phyloP scores from a whole-genome alignment of 1,140 invertebrate species.

The Solenopsis fugax region DNA sequence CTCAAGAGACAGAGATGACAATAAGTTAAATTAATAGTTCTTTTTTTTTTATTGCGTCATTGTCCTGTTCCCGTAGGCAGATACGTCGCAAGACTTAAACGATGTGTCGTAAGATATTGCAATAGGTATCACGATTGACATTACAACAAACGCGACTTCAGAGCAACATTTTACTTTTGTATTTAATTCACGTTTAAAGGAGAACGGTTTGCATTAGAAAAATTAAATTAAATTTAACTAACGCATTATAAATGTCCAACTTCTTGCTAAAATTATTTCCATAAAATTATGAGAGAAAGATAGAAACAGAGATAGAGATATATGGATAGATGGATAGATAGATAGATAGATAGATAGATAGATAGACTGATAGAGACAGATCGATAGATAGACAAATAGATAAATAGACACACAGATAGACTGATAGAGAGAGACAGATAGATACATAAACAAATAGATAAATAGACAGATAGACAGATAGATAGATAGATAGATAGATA shows the following conservation, averaged over 20 bases:
- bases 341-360: too few species aligned
- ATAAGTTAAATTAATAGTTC: constrained; percentile 28
- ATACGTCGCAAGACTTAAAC: constrained; percentile 34
- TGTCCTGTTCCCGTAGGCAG: neutral
- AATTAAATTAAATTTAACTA: too few species aligned
- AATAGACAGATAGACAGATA: too few species aligned
- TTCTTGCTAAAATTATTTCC: neutral
- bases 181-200: neutral
- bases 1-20: constrained; percentile 41
- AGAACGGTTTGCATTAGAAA: neutral
- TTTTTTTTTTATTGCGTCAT: constrained; percentile 3
- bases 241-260: neutral
- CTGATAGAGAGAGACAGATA: too few species aligned
- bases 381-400: too few species aligned
- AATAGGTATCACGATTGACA: constrained; percentile 29
- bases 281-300: neutral
- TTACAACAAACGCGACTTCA: neutral
- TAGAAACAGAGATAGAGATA: neutral
- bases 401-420: too few species aligned
- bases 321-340: too few species aligned
- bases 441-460: too few species aligned
- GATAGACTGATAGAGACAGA: too few species aligned
- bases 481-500: too few species aligned
- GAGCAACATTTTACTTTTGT: neutral
- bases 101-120: constrained; percentile 17